A percentile compares a stretch with the other conserved stretches of the same genome.
phyloP scores from a whole-genome alignment of 2,888 invertebrate genomes.

The Chesias legatella region DNA sequence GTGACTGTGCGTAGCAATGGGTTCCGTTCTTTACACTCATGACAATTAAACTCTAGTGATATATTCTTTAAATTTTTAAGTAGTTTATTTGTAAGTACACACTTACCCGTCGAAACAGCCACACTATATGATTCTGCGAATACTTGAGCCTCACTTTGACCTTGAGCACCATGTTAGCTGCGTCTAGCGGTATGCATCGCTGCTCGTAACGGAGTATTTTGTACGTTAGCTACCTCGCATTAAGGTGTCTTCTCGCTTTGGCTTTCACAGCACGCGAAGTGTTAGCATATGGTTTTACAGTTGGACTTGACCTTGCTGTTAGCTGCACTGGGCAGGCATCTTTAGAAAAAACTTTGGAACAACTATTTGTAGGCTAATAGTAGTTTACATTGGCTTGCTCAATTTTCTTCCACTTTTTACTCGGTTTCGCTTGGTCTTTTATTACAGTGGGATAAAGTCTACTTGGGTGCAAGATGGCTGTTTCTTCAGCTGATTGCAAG shows the following conservation, averaged over 20 bases:
- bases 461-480: no score
- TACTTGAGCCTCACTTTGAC: constrained; percentile 81
- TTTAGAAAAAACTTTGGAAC: neutral
- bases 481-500: no score
- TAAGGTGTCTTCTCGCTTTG: constrained; percentile 5
- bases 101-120: constrained; percentile 82
- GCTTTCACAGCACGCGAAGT: neutral
- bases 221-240: constrained; percentile 21
- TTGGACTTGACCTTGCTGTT: constrained; percentile 7
- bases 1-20: no score
- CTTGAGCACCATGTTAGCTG: constrained; percentile 79
- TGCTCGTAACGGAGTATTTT: constrained; percentile 61
- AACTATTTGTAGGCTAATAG: no score
- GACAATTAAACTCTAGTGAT: no score
- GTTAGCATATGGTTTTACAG: neutral
- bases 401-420: no score
- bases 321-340: neutral
- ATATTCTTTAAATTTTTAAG: no score
- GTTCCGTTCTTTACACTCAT: no score
- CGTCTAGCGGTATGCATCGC: constrained; percentile 63
- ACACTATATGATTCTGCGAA: constrained; percentile 78
- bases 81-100: no score
- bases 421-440: no score
- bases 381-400: no score
- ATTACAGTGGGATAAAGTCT: no score